Percentiles rank a stretch among this genome's conserved stretches.
phyloP scores from a whole-genome alignment of 1,140 invertebrate genomes.

The Luehdorfia chinensis region DNA sequence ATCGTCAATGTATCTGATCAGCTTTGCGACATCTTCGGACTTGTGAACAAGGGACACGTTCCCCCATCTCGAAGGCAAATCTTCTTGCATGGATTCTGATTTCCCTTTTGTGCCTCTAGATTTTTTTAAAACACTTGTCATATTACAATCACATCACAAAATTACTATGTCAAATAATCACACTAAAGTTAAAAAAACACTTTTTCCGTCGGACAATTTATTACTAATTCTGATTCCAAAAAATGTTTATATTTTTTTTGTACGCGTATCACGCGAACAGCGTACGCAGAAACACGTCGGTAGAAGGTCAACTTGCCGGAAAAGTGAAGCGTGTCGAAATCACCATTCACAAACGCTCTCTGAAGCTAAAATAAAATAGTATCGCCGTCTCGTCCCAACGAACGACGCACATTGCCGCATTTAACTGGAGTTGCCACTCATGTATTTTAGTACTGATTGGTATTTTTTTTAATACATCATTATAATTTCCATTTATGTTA shows the following conservation, averaged over 20 bases:
- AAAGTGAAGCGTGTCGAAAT: not conserved
- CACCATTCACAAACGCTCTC: not conserved
- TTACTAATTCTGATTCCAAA: not conserved
- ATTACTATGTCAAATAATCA: slow-evolving; percentile 23
- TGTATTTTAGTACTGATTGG: not conserved
- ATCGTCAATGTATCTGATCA: slow-evolving; percentile 87
- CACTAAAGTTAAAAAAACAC: slow-evolving; percentile 31
- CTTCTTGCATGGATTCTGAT: slow-evolving; percentile 74
- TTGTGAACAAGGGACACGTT: slow-evolving; percentile 65
- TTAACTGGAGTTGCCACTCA: not conserved
- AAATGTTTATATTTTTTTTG: slow-evolving; percentile 4
- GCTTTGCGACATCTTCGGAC: slow-evolving; percentile 81
- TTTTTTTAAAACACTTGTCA: slow-evolving; percentile 74
- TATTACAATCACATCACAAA: slow-evolving; percentile 64
- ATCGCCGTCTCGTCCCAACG: no score
- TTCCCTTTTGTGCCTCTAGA: slow-evolving; percentile 68
- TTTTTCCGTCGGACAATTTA: slow-evolving; percentile 16
- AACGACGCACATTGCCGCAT: slow-evolving; percentile 7
- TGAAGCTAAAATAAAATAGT: not conserved
- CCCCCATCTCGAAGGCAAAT: slow-evolving; percentile 62
- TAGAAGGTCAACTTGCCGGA: slow-evolving; percentile 13
- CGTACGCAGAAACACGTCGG: slow-evolving; percentile 8
- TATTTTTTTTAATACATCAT: not conserved
- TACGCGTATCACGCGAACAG: slow-evolving; percentile 4
- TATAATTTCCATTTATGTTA: no score